Evolutionary conservation across 2,113 vertebrate species (phyloP).

Genomic region (Turnix velox): DNA sequence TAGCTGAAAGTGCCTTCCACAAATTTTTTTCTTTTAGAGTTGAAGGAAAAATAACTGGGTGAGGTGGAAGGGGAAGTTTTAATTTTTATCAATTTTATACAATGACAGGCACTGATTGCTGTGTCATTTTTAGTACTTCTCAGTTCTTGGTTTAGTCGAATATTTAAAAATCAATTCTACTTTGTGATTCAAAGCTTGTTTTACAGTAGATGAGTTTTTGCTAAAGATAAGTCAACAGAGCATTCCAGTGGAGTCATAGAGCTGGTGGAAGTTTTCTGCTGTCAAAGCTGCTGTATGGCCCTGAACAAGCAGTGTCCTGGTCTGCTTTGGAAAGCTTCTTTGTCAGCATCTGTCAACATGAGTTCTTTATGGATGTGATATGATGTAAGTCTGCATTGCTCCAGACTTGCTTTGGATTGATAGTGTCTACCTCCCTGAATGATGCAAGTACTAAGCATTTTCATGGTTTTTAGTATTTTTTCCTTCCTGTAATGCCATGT

Average conservation of each 20-base stretch:
- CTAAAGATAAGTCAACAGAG: slow-evolving; percentile 12
- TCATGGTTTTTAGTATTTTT: background rate
- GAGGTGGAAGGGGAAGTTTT: background rate
- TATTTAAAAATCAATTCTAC: background rate
- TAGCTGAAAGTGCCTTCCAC: background rate
- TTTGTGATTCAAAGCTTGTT: background rate
- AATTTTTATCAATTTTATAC: no score
- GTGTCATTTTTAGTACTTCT: background rate
- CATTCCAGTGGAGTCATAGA: background rate
- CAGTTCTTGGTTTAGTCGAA: background rate
- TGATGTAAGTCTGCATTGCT: background rate
- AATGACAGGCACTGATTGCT: background rate
- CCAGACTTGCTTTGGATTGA: background rate
- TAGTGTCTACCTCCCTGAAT: background rate
- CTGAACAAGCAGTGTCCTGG: background rate
- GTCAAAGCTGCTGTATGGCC: background rate
- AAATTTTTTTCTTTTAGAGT: background rate
- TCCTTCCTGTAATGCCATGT: background rate
- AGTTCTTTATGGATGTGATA: background rate
- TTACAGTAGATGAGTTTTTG: background rate
- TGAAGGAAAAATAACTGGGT: background rate
- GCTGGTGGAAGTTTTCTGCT: background rate
- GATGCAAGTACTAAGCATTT: background rate
- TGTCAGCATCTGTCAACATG: background rate
- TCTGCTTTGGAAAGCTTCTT: slow-evolving; percentile 2